Conservation (phyloP, 2,113 vertebrate genomes). For the Formicarius rufipectus region DNA sequence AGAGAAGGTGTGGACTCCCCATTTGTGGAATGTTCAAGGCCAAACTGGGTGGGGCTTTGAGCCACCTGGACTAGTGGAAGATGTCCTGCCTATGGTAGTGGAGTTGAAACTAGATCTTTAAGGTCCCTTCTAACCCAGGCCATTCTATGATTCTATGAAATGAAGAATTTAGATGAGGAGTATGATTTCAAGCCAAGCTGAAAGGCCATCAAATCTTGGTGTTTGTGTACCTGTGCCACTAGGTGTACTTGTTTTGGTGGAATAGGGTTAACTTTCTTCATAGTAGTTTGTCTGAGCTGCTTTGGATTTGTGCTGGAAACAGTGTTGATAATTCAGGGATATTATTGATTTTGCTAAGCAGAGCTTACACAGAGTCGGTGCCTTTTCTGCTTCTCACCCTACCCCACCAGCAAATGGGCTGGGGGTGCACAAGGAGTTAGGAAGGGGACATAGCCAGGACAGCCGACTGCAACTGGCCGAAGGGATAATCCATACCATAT, state of each 20-base stretch:
- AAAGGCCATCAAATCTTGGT: neutral
- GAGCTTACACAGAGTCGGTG: neutral
- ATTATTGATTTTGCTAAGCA: neutral
- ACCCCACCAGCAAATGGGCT: neutral
- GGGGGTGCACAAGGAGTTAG: neutral
- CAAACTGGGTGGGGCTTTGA: neutral
- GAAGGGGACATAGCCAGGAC: neutral
- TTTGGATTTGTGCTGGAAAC: neutral
- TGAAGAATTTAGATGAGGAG: neutral
- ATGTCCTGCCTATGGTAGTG: neutral
- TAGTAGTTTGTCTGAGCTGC: neutral
- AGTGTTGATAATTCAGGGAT: neutral
- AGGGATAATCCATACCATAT: neutral
- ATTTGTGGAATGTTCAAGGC: neutral
- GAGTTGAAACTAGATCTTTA: neutral
- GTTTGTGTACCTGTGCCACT: neutral
- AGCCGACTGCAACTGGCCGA: neutral
- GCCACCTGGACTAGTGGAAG: neutral
- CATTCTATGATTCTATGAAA: neutral
- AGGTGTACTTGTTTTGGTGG: neutral
- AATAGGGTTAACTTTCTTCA: neutral
- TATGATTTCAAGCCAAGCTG: neutral
- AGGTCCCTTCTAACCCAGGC: neutral
- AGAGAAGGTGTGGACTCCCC: neutral
- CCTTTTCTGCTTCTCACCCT: neutral